phyloP scores from a whole-genome alignment of 2,888 invertebrate species.

The Synanthedon vespiformis region DNA sequence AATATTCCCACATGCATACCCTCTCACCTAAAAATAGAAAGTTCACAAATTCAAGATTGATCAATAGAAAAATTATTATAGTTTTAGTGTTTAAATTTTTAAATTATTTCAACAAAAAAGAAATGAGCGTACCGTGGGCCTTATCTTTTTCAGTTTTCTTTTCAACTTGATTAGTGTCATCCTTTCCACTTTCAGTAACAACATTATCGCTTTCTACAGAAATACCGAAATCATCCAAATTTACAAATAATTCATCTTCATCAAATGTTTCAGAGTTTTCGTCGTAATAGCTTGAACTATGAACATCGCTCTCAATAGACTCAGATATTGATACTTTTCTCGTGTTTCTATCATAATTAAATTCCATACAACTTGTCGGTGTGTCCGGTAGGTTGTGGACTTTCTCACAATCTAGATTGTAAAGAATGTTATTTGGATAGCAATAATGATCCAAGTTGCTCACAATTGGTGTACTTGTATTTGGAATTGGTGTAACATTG shows the following conservation, averaged over 20 bases:
- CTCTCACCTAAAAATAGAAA: conserved; percentile 45
- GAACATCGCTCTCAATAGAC: conserved; percentile 57
- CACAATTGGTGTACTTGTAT: conserved; percentile 21
- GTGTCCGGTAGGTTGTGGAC: conserved; percentile 52
- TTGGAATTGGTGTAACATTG: conserved; percentile 15
- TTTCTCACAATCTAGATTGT: conserved; percentile 46
- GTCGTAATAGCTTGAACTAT: conserved; percentile 53
- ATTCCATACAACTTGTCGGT: conserved; percentile 56
- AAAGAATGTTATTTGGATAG: conserved; percentile 57
- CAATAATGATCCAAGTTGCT: conserved; percentile 57
- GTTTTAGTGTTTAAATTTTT: not conserved
- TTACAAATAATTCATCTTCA: conserved; percentile 59
- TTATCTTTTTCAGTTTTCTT: conserved; percentile 40
- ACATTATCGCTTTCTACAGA: conserved; percentile 34
- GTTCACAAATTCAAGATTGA: too few relatives aligned
- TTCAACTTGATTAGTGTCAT: conserved; percentile 14
- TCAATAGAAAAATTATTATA: too few relatives aligned
- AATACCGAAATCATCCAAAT: conserved; percentile 57
- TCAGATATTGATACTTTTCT: conserved; percentile 54
- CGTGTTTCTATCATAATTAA: conserved; percentile 42
- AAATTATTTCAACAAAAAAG: not conserved
- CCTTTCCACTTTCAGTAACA: conserved; percentile 11
- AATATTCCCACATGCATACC: conserved; percentile 87
- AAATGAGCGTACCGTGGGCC: conserved; percentile 32
- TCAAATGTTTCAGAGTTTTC: conserved; percentile 57